A percentile compares a stretch with the other conserved stretches of the same genome.
These are phyloP conservation scores for Eupeodes latifasciatus DNA, from an alignment of 2,888 invertebrate species.

Conservation along the genomic window DNA sequence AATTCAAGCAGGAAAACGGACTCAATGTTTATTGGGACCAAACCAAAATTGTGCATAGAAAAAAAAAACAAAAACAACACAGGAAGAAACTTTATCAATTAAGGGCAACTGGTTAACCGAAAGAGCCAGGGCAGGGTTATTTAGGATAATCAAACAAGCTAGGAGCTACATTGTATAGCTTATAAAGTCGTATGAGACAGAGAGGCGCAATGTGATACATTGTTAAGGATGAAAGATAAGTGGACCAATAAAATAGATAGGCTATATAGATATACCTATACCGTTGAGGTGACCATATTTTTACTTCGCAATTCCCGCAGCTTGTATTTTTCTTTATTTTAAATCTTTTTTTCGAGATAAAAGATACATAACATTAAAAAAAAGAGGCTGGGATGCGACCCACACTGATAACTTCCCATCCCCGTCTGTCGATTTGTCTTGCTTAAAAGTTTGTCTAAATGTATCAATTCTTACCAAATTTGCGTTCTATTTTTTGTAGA, in stretches of 20 bases:
- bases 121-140: constrained; percentile 56
- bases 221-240: constrained; percentile 64
- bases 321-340: too few relatives aligned
- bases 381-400: too few relatives aligned
- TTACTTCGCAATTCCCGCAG: too few relatives aligned
- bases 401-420: too few relatives aligned
- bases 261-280: not conserved
- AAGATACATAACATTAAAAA: too few relatives aligned
- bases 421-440: too few relatives aligned
- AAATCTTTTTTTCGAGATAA: not conserved
- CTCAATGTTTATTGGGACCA: constrained; percentile 6
- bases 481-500: too few relatives aligned
- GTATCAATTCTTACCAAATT: too few relatives aligned
- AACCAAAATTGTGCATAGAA: constrained; percentile 26
- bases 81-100: constrained; percentile 72
- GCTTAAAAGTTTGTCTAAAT: too few relatives aligned
- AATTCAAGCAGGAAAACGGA: constrained; percentile 25
- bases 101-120: constrained; percentile 69
- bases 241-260: not conserved
- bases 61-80: constrained; percentile 33
- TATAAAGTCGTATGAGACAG: not conserved
- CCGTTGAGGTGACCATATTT: not conserved
- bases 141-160: constrained; percentile 69
- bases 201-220: constrained; percentile 51
- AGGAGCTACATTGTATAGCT: too few relatives aligned